Conservation (phyloP, 1,140 invertebrate species). For the Stenopsyche tienmushanensis region DNA sequence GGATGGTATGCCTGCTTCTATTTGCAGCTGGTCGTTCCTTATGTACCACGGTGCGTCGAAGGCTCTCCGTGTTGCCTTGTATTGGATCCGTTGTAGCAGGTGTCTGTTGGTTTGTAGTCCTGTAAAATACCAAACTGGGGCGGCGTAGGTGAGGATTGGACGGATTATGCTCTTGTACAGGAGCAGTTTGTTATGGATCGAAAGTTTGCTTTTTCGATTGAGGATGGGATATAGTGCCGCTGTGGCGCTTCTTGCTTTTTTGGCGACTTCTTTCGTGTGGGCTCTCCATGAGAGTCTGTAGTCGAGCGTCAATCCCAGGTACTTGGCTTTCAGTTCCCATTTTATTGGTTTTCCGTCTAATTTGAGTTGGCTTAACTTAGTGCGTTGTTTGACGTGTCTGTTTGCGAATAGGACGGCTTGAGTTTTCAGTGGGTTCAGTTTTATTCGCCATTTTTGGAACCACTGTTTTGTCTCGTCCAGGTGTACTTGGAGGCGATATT, state of each 20-base stretch:
- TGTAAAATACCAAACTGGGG: neutral
- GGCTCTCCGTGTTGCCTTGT: too few relatives aligned
- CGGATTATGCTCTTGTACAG: neutral
- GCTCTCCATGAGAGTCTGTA: neutral
- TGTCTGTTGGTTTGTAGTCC: neutral
- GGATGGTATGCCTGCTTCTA: too few relatives aligned
- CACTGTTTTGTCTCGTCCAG: constrained; percentile 31
- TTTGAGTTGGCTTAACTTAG: neutral
- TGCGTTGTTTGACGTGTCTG: neutral
- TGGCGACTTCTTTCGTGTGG: neutral
- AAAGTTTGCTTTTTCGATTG: neutral
- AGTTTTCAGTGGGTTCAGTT: constrained; percentile 43
- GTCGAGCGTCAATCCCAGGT: constrained; percentile 1
- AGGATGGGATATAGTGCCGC: neutral
- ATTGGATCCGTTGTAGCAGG: too few relatives aligned
- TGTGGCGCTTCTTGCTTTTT: neutral
- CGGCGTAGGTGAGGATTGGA: neutral
- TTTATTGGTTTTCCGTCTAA: neutral
- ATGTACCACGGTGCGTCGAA: too few relatives aligned
- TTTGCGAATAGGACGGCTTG: neutral
- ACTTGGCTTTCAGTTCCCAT: neutral
- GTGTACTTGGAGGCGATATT: constrained; percentile 33
- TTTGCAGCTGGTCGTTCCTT: too few relatives aligned
- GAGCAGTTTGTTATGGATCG: neutral
- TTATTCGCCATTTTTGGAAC: constrained; percentile 42